Conservation (phyloP, 1,140 invertebrate genomes). For the Drosophila navojoa region DNA sequence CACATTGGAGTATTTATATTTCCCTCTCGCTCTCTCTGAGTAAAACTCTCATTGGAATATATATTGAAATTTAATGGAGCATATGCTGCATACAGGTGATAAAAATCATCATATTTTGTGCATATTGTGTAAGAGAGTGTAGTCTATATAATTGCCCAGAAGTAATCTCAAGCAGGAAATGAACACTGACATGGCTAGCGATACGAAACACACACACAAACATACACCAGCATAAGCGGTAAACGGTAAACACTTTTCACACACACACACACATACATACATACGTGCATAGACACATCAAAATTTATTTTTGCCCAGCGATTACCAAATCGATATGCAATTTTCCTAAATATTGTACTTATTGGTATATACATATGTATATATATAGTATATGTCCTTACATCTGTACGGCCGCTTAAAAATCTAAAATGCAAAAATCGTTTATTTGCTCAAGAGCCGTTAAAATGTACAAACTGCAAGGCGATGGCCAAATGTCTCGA, state of each 20-base stretch:
- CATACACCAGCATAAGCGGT: constrained; percentile 1
- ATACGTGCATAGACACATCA: background rate
- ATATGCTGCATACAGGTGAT: constrained; percentile 16
- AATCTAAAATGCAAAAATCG: constrained; percentile 79
- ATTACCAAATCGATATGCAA: constrained; percentile 46
- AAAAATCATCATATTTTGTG: constrained; percentile 14
- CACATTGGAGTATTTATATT: background rate
- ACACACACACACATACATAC: constrained; percentile 7
- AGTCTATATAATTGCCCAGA: constrained; percentile 31
- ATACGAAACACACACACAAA: constrained; percentile 18
- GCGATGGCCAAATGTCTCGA: background rate
- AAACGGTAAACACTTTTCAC: constrained; percentile 26
- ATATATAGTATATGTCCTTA: constrained; percentile 31
- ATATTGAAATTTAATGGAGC: constrained; percentile 50
- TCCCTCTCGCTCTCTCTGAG: background rate
- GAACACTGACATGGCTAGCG: constrained; percentile 47
- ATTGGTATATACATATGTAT: constrained; percentile 29
- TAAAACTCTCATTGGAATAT: constrained; percentile 14
- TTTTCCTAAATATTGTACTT: constrained; percentile 48
- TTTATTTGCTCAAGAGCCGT: constrained; percentile 78
- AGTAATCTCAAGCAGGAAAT: constrained; percentile 58
- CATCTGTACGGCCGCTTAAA: constrained; percentile 41
- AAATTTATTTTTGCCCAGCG: constrained; percentile 38
- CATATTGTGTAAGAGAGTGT: constrained; percentile 4
- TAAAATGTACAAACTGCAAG: constrained; percentile 67